phyloP scores from a whole-genome alignment of 1,140 invertebrate species.

The Philotrypesis tridentata region DNA sequence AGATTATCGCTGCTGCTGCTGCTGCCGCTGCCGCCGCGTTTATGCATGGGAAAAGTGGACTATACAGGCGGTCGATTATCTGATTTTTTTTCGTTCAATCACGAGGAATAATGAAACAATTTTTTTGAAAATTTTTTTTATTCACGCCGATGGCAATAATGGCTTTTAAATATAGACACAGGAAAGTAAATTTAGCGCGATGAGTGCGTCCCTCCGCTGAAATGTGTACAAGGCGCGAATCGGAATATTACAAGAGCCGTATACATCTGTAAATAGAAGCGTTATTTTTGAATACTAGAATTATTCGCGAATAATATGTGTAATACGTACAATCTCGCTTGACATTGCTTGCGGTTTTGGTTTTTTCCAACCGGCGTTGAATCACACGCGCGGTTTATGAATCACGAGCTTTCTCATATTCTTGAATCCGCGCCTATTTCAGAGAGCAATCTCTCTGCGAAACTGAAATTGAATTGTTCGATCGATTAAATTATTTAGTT shows the following conservation, averaged over 20 bases:
- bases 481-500: too few species aligned
- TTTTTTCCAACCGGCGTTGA: background rate
- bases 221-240: too few species aligned
- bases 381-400: slow-evolving; percentile 16
- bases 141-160: too few species aligned
- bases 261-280: slow-evolving; percentile 4
- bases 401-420: slow-evolving; percentile 1
- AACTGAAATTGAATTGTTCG: background rate
- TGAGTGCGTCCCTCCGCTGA: too few species aligned
- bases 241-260: background rate
- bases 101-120: background rate
- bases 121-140: too few species aligned
- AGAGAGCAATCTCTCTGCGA: too few species aligned
- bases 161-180: too few species aligned
- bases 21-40: background rate
- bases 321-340: background rate
- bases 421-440: background rate
- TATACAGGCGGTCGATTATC: background rate
- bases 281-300: background rate
- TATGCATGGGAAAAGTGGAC: background rate
- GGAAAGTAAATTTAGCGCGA: too few species aligned
- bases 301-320: background rate
- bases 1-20: background rate
- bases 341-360: slow-evolving; percentile 27
- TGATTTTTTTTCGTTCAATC: too few species aligned